Base-by-base conservation (phyloP, 2,113 vertebrate genomes). In the Plotosus lineatus region DNA sequence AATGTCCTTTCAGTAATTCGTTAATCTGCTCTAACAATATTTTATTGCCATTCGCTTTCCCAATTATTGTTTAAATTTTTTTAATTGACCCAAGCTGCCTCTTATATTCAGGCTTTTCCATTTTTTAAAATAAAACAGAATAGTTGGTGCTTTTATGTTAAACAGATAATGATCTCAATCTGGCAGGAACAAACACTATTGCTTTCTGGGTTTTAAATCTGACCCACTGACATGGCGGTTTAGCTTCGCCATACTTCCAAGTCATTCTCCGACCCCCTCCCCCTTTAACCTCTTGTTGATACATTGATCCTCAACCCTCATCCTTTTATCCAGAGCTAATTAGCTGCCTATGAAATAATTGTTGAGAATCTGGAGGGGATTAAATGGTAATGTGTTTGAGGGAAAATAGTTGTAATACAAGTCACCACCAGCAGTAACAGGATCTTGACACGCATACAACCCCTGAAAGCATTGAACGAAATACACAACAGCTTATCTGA, bases 311-410 rank as follows among this genome's bases (percentile, higher is more conserved):
- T 85, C 90, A 86, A 93, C 91, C 92, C 86, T 88, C 87, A 78
- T 85, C 86, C 89, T 90, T 84, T 92, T 91, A 92, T 93, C 89
- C 81, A 55, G 80, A 79, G 79, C 90, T 91, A 93, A 94, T 94
- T 94, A 94, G 90, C 89, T 72, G 56, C 81, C 87, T 87, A 91
- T 93, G 92, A 94, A 93, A 93, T 90, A 92, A 93, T 93, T 90
- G 93, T 93, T 92, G 90, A 90, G 86, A 89, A 90, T 89, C 81
- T 79, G 85, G 85, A 78, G 79, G 89, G 87, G 86, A 89, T 93
- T 90, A 86, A 90, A 90, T 87, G 88, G 92, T 91, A 90, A 93
- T 92, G 88, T 89, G 87, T 91, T 88, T 90, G 90, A 88, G 90
- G 89, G 87, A 81, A 88, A 89, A 89, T 79, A 84, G 90, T 90